Evolutionary conservation across 2,113 vertebrate species (phyloP).

Genomic region (Heliornis fulica): DNA sequence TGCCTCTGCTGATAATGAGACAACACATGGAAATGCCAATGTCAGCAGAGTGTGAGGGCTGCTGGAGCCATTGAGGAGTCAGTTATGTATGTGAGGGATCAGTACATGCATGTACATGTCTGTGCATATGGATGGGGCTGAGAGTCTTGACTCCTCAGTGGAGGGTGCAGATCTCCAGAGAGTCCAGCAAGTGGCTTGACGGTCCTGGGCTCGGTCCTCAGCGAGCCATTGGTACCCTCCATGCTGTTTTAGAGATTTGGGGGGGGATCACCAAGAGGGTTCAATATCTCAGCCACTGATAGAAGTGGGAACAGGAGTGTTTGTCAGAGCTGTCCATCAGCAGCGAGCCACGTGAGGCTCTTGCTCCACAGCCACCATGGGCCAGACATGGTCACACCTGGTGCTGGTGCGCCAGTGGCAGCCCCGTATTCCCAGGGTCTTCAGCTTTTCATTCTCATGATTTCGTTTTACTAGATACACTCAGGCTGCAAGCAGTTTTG

Average conservation of each 20-base stretch:
- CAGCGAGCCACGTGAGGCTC: neutral
- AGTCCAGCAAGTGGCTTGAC: neutral
- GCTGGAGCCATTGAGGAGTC: accelerated
- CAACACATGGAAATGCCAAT: neutral
- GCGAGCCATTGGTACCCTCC: accelerated
- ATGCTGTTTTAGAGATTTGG: neutral
- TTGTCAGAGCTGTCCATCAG: neutral
- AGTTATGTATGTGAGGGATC: neutral
- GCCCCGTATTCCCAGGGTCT: neutral
- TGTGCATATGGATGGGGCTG: neutral
- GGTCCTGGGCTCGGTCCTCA: accelerated
- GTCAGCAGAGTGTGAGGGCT: neutral
- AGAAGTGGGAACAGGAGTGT: accelerated
- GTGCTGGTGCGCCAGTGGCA: accelerated
- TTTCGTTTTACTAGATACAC: neutral
- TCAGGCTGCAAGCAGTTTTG: neutral
- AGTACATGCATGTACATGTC: neutral
- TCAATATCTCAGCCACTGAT: neutral
- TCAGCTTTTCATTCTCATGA: neutral
- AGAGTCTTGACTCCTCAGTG: neutral
- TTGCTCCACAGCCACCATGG: accelerated
- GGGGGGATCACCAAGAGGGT: neutral
- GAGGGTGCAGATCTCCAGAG: accelerated
- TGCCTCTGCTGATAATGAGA: neutral
- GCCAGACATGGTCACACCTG: accelerated